These are phyloP conservation scores for Lucilia cuprina DNA, from an alignment of 1,140 invertebrate genomes.

Conservation along the genomic window DNA sequence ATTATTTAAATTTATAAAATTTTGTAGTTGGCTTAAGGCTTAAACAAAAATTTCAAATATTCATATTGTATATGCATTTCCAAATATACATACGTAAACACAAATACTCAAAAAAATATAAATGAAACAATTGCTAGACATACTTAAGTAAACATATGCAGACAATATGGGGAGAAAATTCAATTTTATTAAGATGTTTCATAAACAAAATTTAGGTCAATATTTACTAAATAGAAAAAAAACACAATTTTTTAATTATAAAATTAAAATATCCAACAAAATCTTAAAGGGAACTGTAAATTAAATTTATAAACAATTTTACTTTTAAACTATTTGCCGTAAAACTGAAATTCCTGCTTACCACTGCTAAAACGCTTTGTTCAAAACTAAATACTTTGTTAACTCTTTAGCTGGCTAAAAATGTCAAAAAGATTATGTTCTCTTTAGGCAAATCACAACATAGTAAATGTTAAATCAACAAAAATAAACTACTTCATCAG, in stretches of 20 bases:
- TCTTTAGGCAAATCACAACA: background rate
- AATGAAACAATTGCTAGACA: too few species aligned
- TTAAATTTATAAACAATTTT: background rate
- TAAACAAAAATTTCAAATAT: background rate
- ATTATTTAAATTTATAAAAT: conserved; percentile 9
- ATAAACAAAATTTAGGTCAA: background rate
- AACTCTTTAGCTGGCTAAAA: background rate
- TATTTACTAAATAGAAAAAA: background rate
- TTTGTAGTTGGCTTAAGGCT: background rate
- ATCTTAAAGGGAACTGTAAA: background rate
- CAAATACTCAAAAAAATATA: background rate
- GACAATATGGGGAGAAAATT: background rate
- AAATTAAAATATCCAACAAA: too few species aligned
- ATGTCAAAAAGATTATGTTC: background rate
- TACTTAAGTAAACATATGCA: too few species aligned
- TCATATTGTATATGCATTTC: background rate
- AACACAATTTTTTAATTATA: too few species aligned
- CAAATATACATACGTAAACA: background rate
- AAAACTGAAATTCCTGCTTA: too few species aligned
- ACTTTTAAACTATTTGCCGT: too few species aligned
- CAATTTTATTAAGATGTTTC: background rate
- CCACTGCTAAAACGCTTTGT: too few species aligned
- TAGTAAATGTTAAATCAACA: too few species aligned
- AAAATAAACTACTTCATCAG: background rate
- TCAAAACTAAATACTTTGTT: background rate